Evolutionary conservation across 2,888 invertebrate genomes (phyloP).

Genomic region (Tanytarsus gracilentus): DNA sequence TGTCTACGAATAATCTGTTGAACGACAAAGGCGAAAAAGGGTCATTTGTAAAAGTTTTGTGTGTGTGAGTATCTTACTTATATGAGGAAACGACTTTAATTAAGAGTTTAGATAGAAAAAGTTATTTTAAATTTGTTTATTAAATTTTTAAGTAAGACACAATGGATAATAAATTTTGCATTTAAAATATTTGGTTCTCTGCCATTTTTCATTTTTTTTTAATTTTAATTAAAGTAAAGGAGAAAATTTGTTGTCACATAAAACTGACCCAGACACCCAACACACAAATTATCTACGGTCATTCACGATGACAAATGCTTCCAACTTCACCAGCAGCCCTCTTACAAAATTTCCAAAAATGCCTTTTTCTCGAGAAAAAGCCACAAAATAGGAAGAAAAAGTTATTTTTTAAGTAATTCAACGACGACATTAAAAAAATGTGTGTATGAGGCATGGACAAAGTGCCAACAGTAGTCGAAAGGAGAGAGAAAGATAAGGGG

Average conservation of each 20-base stretch:
- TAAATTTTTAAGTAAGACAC: no score
- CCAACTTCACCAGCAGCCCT: background rate
- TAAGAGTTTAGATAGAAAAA: no score
- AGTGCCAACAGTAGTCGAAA: background rate
- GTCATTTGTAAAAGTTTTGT: constrained; percentile 25
- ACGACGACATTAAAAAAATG: constrained; percentile 9
- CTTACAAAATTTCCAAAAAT: background rate
- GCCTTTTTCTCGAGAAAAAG: constrained; percentile 1
- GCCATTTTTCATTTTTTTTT: no score
- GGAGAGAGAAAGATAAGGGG: background rate
- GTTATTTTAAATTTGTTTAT: no score
- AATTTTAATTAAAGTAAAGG: no score
- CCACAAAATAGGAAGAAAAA: background rate
- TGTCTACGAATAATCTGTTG: constrained; percentile 14
- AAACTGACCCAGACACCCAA: constrained; percentile 5
- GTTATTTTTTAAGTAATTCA: background rate
- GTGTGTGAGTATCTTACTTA: no score
- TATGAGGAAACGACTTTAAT: no score
- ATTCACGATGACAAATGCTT: constrained; percentile 8
- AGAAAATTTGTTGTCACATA: no score
- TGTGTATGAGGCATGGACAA: background rate
- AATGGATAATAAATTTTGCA: no score
- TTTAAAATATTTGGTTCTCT: no score
- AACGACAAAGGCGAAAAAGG: constrained; percentile 8
- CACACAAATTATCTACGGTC: background rate